Evolutionary conservation across 53 echinoderm and acorn worm species (phyloP).

Genomic region (Crossaster papposus): DNA sequence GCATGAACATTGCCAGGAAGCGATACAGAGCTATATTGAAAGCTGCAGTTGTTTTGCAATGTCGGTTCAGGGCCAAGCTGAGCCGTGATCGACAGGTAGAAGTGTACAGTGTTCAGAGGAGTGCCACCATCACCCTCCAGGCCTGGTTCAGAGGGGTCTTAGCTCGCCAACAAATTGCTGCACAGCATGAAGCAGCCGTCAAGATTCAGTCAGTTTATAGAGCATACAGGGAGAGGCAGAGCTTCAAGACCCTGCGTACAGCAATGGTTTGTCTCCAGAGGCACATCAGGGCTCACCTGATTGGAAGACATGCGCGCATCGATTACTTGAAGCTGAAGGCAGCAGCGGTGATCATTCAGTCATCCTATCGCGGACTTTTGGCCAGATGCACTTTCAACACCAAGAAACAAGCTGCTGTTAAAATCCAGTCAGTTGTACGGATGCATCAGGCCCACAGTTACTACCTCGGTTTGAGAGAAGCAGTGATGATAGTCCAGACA

Average conservation of each 20-base stretch:
- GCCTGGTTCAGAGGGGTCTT: conserved; percentile 41
- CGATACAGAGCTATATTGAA: conserved; percentile 47
- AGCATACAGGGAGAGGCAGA: conserved; percentile 12
- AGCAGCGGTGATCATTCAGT: conserved; percentile 68
- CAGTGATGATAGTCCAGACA: conserved; percentile 63
- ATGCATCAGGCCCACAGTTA: conserved; percentile 55
- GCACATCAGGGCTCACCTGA: conserved; percentile 59
- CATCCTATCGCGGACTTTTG: conserved; percentile 49
- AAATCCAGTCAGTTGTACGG: conserved; percentile 77
- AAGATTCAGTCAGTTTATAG: conserved; percentile 73
- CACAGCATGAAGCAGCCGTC: conserved; percentile 43
- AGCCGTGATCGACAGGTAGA: conserved; percentile 22
- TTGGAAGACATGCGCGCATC: conserved; percentile 26
- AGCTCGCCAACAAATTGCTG: conserved; percentile 48
- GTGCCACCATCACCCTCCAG: conserved; percentile 49
- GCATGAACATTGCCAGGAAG: conserved; percentile 24
- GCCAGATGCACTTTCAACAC: conserved; percentile 55
- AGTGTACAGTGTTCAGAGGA: conserved; percentile 28
- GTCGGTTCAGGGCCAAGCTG: conserved; percentile 66
- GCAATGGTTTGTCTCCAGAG: conserved; percentile 68
- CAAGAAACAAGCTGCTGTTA: conserved; percentile 72
- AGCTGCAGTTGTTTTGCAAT: conserved; percentile 65
- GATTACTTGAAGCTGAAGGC: conserved; percentile 37
- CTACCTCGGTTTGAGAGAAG: conserved; percentile 20
- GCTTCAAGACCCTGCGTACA: conserved; percentile 32